Base-by-base conservation (phyloP, 2,113 vertebrate genomes). In the Megalops atlanticus region DNA sequence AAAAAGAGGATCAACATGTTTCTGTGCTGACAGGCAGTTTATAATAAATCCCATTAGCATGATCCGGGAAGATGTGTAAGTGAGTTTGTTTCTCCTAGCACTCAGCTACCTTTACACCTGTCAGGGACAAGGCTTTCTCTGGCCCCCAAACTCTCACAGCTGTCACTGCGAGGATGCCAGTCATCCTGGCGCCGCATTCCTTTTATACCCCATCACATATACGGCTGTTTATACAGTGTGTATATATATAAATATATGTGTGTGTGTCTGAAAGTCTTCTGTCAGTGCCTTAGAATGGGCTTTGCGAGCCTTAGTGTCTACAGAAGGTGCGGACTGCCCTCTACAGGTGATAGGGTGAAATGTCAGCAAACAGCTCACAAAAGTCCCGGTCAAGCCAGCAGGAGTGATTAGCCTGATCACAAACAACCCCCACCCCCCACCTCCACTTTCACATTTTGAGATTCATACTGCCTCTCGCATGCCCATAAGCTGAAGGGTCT, bases 271-370 rank as follows among this genome's bases (percentile, higher is more conserved):
- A 75, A 75, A 41, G 41, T 38, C 36, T 24, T 74, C 36, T 39
- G 11, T 75, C n/a, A 43, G 73, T 75, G 24, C 73, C 3, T n/a
- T 45, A 27, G 73, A 75, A 45, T 75, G 40, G 14, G 14, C n/a
- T n/a, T 21, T n/a, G 39, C 24, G 10, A 27, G 6, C 58, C 10
- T 74, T 35, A 21, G n/a, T 21, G 45, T n/a, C 24, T 75, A 45
- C 21, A 24, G 38, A 41, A 75, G 73, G 24, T 14, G 21, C 14
- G 33, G 12, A 81, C 72, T 81, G 79, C 70, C 79, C 79, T 81
- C 79, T 81, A 58, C 47, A 49, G 79, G 72, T 24, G 4, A 3
- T 24, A n/a, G 27, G 38, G 64, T 49, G 54, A 64, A 78, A 35
- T 64, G 52, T 39, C 11, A 75, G 24, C 31, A 21, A 45, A 43